Evolutionary conservation across 1,140 invertebrate species (phyloP).

Genomic region (Caligus rogercresseyi): DNA sequence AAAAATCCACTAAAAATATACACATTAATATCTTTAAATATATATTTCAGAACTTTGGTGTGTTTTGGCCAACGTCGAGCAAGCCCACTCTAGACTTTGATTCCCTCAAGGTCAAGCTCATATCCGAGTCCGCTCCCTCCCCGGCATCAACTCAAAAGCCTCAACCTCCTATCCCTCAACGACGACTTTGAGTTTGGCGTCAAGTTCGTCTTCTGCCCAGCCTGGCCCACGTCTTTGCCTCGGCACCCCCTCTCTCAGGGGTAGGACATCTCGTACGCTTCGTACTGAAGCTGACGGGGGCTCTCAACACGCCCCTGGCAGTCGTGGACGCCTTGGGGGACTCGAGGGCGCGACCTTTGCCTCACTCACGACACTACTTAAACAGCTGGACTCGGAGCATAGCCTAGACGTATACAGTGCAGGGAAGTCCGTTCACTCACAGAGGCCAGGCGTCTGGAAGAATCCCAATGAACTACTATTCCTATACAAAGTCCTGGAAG

Average conservation of each 20-base stretch:
- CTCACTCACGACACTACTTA: constrained; percentile 29
- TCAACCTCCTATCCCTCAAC: constrained; percentile 7
- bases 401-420: constrained; percentile 30
- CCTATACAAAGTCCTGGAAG: constrained; percentile 41
- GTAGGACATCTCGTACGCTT: constrained; percentile 43
- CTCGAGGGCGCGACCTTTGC: constrained; percentile 30
- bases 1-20: too few relatives aligned
- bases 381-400: constrained; percentile 29
- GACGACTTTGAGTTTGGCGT: constrained; percentile 82
- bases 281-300: constrained; percentile 35
- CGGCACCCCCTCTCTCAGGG: not conserved
- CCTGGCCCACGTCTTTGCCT: constrained; percentile 49
- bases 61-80: not conserved
- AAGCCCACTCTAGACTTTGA: not conserved
- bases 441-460: constrained; percentile 27
- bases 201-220: constrained; percentile 64
- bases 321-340: constrained; percentile 64
- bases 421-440: constrained; percentile 30
- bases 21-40: too few relatives aligned
- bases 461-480: constrained; percentile 35
- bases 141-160: constrained; percentile 1
- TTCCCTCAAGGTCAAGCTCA: not conserved
- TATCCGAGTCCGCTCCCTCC: not conserved
- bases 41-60: constrained; percentile 32
- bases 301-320: constrained; percentile 42